Percentiles rank a stretch among this genome's conserved stretches.
phyloP scores from a whole-genome alignment of 2,888 invertebrate genomes.

The Cheiracanthium punctorium region DNA sequence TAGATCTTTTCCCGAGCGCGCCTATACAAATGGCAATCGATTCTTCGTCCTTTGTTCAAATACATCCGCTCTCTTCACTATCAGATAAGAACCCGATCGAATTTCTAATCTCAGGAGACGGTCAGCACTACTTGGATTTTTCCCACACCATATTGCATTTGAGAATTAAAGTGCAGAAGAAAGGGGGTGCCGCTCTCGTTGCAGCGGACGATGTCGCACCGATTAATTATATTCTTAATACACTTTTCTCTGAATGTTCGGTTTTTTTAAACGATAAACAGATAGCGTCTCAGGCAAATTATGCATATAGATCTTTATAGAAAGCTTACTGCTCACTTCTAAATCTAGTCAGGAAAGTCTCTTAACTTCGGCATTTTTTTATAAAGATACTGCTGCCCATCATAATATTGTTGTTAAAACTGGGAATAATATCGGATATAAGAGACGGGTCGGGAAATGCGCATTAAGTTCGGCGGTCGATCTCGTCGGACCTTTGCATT shows the following conservation, averaged over 20 bases:
- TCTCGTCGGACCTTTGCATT: conserved; percentile 23
- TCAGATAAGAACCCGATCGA: background rate
- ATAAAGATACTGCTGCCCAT: conserved; percentile 7
- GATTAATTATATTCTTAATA: conserved; percentile 39
- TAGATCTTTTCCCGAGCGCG: conserved; percentile 15
- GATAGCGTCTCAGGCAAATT: conserved; percentile 27
- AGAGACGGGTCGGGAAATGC: background rate
- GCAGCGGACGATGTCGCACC: conserved; percentile 16
- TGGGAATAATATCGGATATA: conserved; percentile 2
- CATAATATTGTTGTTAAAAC: background rate
- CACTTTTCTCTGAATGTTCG: conserved; percentile 29
- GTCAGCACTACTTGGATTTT: conserved; percentile 12
- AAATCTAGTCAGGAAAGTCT: conserved; percentile 18
- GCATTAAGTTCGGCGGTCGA: background rate
- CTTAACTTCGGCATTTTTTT: conserved; percentile 18
- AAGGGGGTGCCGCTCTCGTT: background rate
- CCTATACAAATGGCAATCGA: conserved; percentile 4
- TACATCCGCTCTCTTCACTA: background rate
- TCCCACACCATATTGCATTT: background rate
- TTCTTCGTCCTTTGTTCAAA: conserved; percentile 20
- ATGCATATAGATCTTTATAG: conserved; percentile 21
- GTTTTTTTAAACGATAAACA: conserved; percentile 44
- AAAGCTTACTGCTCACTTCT: conserved; percentile 29
- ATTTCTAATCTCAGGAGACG: background rate
- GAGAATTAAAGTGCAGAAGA: conserved; percentile 24